Evolutionary conservation across 2,113 vertebrate genomes (phyloP).

Genomic region (Oncorhynchus gorbuscha): DNA sequence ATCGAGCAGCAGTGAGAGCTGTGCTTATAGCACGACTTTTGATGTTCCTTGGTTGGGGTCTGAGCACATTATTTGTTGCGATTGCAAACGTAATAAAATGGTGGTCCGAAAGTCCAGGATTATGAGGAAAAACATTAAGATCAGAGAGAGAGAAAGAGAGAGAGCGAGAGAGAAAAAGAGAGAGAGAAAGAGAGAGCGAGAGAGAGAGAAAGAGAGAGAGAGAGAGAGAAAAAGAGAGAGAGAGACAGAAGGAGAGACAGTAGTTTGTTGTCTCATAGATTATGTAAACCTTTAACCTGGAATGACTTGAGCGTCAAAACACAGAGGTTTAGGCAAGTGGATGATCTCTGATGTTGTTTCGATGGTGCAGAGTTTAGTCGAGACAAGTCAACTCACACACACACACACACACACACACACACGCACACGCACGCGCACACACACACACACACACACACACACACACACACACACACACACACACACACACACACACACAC

Average conservation of each 20-base stretch:
- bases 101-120: too few species aligned
- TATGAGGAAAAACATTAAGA: too few species aligned
- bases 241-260: neutral
- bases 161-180: too few species aligned
- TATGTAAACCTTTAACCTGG: constrained; percentile 11
- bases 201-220: too few species aligned
- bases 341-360: neutral
- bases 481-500: neutral
- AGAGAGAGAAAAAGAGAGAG: too few species aligned
- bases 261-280: constrained; percentile 35
- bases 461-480: neutral
- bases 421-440: neutral
- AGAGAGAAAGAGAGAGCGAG: too few species aligned
- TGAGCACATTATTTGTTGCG: too few species aligned
- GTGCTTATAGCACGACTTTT: too few species aligned
- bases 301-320: constrained; percentile 8
- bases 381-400: neutral
- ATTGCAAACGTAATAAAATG: too few species aligned
- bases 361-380: neutral
- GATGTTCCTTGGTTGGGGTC: too few species aligned
- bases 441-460: neutral
- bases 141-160: too few species aligned
- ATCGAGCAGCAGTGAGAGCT: too few species aligned
- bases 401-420: neutral
- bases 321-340: constrained; percentile 5